These are phyloP conservation scores for Campoplex capitator DNA, from an alignment of 2,888 invertebrate species.

Conservation along the genomic window DNA sequence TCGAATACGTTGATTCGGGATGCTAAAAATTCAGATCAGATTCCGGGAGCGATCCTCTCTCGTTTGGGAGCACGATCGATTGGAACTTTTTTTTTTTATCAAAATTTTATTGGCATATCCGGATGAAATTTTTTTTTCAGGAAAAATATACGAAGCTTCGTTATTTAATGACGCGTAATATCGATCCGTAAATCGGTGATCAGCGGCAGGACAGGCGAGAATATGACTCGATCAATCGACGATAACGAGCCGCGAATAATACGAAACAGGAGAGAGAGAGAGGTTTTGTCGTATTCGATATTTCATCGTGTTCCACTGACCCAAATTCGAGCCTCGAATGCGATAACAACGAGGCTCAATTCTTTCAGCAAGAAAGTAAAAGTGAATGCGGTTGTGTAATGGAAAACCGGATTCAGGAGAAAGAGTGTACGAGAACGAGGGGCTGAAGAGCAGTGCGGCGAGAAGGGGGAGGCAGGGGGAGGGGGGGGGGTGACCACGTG, in stretches of 20 bases:
- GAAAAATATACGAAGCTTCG: background rate
- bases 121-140: background rate
- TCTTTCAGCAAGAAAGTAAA: constrained; percentile 67
- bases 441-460: background rate
- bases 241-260: constrained; percentile 15
- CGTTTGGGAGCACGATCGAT: background rate
- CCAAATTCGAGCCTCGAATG: constrained; percentile 65
- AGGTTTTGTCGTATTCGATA: constrained; percentile 4
- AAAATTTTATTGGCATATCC: background rate
- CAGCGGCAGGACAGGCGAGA: constrained; percentile 22
- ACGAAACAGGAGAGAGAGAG: constrained; percentile 35
- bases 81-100: background rate
- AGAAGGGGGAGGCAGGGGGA: background rate
- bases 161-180: background rate
- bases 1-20: background rate
- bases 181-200: constrained; percentile 11
- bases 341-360: constrained; percentile 66
- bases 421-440: background rate
- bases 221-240: constrained; percentile 24
- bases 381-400: constrained; percentile 69
- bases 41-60: background rate
- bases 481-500: constrained; percentile 20
- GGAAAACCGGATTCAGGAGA: constrained; percentile 64
- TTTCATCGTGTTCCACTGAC: constrained; percentile 68
- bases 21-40: background rate